Percentiles rank a stretch among this genome's conserved stretches.
Evolutionary conservation across 2,888 invertebrate genomes (phyloP).

Genomic region (Drosophila picticornis): DNA sequence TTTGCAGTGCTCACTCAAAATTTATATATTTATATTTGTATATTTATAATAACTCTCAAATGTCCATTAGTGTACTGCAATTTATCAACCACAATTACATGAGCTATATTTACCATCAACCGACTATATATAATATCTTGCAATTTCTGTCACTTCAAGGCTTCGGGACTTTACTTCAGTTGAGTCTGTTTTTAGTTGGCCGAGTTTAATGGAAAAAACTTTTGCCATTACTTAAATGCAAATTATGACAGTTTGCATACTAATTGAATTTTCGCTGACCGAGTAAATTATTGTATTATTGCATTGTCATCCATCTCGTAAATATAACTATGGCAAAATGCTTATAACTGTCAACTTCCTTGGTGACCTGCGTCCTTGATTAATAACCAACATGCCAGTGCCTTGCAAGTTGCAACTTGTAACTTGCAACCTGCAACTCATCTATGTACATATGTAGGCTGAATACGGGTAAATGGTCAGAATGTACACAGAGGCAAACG

Average conservation of each 20-base stretch:
- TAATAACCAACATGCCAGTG: constrained; percentile 35
- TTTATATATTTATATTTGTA: neutral
- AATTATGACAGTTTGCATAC: constrained; percentile 68
- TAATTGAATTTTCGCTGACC: constrained; percentile 57
- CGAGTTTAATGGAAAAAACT: constrained; percentile 67
- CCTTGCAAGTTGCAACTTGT: constrained; percentile 17
- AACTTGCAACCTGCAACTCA: constrained; percentile 21
- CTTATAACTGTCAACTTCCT: constrained; percentile 10
- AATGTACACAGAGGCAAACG: neutral
- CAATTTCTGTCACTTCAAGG: constrained; percentile 22
- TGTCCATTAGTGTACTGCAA: neutral
- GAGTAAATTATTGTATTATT: constrained; percentile 14
- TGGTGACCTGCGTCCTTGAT: constrained; percentile 17
- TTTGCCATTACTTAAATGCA: constrained; percentile 73
- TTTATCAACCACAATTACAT: neutral
- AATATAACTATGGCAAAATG: constrained; percentile 6
- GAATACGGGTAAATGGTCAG: neutral
- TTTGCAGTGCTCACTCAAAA: neutral
- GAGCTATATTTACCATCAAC: neutral
- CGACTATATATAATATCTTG: constrained; percentile 5
- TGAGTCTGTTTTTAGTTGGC: constrained; percentile 14
- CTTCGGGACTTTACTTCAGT: neutral
- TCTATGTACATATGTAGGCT: neutral
- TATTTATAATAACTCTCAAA: neutral
- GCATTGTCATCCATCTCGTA: neutral